Conservation (phyloP, 2,888 invertebrate species). For the Caenorhabditis angaria region DNA sequence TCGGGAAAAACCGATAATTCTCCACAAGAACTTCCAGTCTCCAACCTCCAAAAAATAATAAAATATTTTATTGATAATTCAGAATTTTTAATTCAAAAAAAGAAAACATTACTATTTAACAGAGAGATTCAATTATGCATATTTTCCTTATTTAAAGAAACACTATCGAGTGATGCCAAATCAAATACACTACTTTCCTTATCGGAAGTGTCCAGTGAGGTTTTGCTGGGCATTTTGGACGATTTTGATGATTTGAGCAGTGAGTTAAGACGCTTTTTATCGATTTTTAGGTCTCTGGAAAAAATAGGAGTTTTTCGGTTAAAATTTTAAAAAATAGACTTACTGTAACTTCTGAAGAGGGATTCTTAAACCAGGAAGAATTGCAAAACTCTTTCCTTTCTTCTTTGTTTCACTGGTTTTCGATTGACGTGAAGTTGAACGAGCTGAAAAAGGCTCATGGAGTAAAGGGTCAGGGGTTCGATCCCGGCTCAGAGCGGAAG, state of each 20-base stretch:
- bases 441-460: not conserved
- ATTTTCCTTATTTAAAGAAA: constrained; percentile 5
- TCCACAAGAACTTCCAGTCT: no score
- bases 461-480: no score
- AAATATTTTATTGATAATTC: no score
- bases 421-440: not conserved
- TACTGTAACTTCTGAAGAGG: not conserved
- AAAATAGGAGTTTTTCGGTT: no score
- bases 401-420: not conserved
- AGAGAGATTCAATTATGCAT: not conserved
- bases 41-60: no score
- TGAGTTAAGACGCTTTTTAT: not conserved
- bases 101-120: no score
- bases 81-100: not conserved
- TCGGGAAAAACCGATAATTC: no score
- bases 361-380: not conserved
- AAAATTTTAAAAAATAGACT: not conserved
- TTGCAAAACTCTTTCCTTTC: not conserved
- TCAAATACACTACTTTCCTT: not conserved
- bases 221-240: not conserved
- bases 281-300: not conserved
- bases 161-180: not conserved
- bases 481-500: no score
- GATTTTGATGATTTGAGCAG: not conserved
- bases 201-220: not conserved